Conservation (phyloP, 2,113 vertebrate genomes). For the Kryptolebias marmoratus region DNA sequence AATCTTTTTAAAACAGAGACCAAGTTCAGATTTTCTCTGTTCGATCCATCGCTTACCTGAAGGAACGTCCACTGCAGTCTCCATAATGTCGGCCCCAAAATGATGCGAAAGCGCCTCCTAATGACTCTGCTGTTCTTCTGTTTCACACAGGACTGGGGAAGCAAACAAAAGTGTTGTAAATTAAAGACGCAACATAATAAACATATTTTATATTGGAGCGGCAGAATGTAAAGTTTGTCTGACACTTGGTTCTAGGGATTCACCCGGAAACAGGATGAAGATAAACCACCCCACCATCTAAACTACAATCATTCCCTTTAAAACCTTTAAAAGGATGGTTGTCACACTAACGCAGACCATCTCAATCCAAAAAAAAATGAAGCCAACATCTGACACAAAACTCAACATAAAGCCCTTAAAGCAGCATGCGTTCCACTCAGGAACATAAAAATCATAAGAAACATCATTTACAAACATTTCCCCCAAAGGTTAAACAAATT, state of each 20-base stretch:
- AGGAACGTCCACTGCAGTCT: constrained; percentile 71
- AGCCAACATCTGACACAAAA: not conserved
- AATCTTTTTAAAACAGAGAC: not conserved
- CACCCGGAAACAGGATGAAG: not conserved
- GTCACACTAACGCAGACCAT: not conserved
- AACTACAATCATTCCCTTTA: not conserved
- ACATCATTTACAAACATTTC: not conserved
- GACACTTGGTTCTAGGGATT: not conserved
- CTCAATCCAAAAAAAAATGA: not conserved
- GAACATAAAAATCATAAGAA: no score
- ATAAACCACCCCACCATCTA: not conserved
- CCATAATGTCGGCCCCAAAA: constrained; percentile 59
- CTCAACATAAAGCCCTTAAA: no score
- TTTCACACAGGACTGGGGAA: constrained; percentile 34
- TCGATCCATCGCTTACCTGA: constrained; percentile 61
- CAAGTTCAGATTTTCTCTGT: not conserved
- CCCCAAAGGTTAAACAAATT: not conserved
- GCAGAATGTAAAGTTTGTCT: not conserved
- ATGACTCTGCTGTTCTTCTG: constrained; percentile 21
- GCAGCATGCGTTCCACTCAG: not conserved
- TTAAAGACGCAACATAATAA: not conserved
- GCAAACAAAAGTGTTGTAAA: constrained; percentile 2
- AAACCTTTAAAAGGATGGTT: not conserved
- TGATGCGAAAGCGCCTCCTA: constrained; percentile 20
- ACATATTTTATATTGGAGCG: not conserved